Percentiles rank a stretch among this genome's conserved stretches.
These are phyloP conservation scores for Anthoptus insignis DNA, from an alignment of 2,888 invertebrate species.

Conservation along the genomic window DNA sequence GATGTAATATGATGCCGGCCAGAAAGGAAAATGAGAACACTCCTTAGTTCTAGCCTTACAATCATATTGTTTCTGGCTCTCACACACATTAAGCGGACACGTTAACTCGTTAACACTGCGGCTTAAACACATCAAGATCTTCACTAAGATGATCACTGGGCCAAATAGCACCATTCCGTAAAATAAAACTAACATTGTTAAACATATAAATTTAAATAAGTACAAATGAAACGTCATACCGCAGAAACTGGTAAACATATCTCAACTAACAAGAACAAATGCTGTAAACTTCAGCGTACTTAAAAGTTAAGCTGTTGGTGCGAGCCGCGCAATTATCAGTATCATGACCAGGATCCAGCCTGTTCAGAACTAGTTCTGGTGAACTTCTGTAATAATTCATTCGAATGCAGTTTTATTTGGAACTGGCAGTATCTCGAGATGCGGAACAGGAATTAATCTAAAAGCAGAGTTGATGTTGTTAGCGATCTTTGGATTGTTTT, in stretches of 20 bases:
- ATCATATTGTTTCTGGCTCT: too few species aligned
- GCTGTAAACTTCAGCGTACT: conserved; percentile 11
- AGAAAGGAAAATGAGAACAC: too few species aligned
- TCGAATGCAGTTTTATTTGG: conserved; percentile 25
- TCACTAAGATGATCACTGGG: too few species aligned
- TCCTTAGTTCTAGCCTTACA: too few species aligned
- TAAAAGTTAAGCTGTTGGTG: conserved; percentile 18
- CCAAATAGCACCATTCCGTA: too few species aligned
- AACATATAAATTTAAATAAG: neutral
- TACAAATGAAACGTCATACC: conserved; percentile 1
- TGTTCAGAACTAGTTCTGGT: neutral
- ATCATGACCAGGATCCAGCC: too few species aligned
- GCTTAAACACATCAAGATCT: too few species aligned
- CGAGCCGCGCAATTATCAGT: conserved; percentile 19
- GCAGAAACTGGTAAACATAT: conserved; percentile 10
- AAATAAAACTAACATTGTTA: too few species aligned
- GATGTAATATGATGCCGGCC: too few species aligned
- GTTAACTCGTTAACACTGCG: too few species aligned
- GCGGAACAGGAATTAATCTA: conserved; percentile 23
- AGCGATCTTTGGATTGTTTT: conserved; percentile 7
- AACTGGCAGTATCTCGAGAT: conserved; percentile 1
- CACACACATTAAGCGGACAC: too few species aligned
- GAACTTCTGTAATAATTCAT: conserved; percentile 17
- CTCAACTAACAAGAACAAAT: conserved; percentile 23
- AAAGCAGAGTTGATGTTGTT: conserved; percentile 17